These are phyloP conservation scores for Melanotaenia maccullochi DNA, from an alignment of 2,797 vertebrate genomes.

Conservation along the genomic window DNA sequence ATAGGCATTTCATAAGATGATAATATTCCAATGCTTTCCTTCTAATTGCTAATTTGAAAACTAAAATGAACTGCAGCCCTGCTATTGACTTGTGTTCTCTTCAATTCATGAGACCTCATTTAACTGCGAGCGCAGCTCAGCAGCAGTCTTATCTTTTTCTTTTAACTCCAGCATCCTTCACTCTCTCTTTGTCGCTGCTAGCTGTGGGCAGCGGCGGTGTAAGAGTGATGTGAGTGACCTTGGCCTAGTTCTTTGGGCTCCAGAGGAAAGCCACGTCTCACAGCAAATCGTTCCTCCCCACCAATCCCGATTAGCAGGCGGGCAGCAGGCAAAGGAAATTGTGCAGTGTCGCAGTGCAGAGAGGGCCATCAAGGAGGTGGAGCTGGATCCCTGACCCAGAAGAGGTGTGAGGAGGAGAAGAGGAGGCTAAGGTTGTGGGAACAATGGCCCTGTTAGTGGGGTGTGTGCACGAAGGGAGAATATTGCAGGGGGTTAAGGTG, in stretches of 20 bases:
- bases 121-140: slow-evolving; percentile 32
- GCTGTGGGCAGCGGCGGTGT: slow-evolving; percentile 56
- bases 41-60: slow-evolving; percentile 59
- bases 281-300: slow-evolving; percentile 65
- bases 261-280: slow-evolving; percentile 66
- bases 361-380: slow-evolving; percentile 55
- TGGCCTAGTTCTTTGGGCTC: slow-evolving; percentile 71
- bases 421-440: slow-evolving; percentile 13
- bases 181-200: slow-evolving; percentile 39
- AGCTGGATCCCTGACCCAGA: slow-evolving; percentile 48
- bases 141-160: slow-evolving; percentile 41
- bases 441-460: slow-evolving; percentile 38
- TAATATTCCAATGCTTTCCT: slow-evolving; percentile 45
- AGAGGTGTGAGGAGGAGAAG: slow-evolving; percentile 42
- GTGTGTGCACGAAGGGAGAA: slow-evolving; percentile 10
- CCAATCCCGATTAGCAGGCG: slow-evolving; percentile 69
- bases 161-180: slow-evolving; percentile 49
- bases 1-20: slow-evolving; percentile 56
- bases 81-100: slow-evolving; percentile 54
- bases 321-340: slow-evolving; percentile 57
- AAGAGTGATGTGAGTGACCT: slow-evolving; percentile 72
- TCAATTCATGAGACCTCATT: slow-evolving; percentile 49
- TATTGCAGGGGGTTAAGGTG: slow-evolving; percentile 53
- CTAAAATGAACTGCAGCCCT: slow-evolving; percentile 51
- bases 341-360: slow-evolving; percentile 76